Evolutionary conservation across 2,113 vertebrate genomes (phyloP), one percentile per base, ranked within the genome.

Genomic region (Lepus americanus): DNA sequence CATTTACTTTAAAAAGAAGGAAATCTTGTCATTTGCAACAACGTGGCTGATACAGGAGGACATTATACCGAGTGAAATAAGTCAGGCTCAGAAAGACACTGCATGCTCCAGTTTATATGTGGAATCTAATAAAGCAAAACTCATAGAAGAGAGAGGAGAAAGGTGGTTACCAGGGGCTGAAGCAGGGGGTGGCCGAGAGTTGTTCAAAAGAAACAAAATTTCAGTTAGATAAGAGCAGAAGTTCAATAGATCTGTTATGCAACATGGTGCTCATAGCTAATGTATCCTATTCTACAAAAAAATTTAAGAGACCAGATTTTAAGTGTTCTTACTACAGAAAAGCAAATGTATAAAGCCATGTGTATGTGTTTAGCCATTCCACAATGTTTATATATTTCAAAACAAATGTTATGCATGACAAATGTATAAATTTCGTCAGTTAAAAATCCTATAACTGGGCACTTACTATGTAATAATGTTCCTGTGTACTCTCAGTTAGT

Each of bases 131-230:
- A 36, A 49, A 31, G 39, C 10, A 22, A 25, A 74, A 74, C 72
- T 51, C 49, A 55, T 3, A 55, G 49, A 36, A 36, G 1, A 55
- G 13, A 86, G 67, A 49, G 20, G 27, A 59, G 66, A 39, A 55
- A 17, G 33, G n/a, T 8, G 8, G 23, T 29, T 72, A 29, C 51
- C 1, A 72, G 51, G 10, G 3, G 9, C 5, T 29, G 51, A 63
- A 25, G 9, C 33, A 36, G 23, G 11, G 22, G 14, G 17, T 0
- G 1, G 3, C 14, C 20, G 73, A 9, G 5, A 39, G 5, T 8
- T 10, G 19, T 3, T 29, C 66, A 33, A 70, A 53, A 22, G 12
- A 69, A 9, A 53, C 14, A 29, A 87, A 36, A 73, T 36, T 59
- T 29, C 25, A 87, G 7, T 53, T 82, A 82, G 9, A 49, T 36